These are phyloP conservation scores for Sclerodermus sp. DNA, from an alignment of 2,888 invertebrate genomes.

Conservation along the genomic window DNA sequence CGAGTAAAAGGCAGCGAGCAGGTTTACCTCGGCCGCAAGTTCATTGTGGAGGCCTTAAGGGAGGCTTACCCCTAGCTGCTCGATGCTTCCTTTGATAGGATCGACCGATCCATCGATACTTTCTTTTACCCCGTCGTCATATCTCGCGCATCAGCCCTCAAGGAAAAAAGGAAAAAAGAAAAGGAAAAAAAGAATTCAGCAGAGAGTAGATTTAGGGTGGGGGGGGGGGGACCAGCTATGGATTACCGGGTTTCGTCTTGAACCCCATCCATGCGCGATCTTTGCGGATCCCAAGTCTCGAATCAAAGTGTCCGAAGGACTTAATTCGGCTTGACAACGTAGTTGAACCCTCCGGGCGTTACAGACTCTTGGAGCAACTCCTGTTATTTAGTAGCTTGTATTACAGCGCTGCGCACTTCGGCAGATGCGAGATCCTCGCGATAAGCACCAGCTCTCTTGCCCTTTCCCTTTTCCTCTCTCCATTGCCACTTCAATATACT, in stretches of 20 bases:
- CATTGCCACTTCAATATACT: neutral
- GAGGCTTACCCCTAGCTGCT: conserved; percentile 19
- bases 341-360: conserved; percentile 29
- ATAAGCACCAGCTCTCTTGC: conserved; percentile 22
- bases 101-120: conserved; percentile 13
- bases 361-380: conserved; percentile 9
- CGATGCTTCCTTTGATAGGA: conserved; percentile 12
- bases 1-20: too few species aligned
- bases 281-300: conserved; percentile 8
- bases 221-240: neutral
- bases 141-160: too few species aligned
- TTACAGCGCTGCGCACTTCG: conserved; percentile 24
- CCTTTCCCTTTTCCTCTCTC: too few species aligned
- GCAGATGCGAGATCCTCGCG: conserved; percentile 42
- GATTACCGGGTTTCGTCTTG: too few species aligned
- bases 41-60: conserved; percentile 11
- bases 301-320: conserved; percentile 24
- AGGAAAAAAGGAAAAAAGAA: too few species aligned
- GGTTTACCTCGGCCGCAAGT: too few species aligned
- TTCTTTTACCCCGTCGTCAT: conserved; percentile 3
- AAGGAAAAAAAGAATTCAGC: too few species aligned
- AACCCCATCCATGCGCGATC: conserved; percentile 22
- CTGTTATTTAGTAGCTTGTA: conserved; percentile 30
- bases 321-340: conserved; percentile 43
- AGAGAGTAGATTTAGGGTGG: too few species aligned